A percentile compares a stretch with the other conserved stretches of the same genome.
These are phyloP conservation scores for Xylocopa sonorina DNA, from an alignment of 1,140 invertebrate genomes.

Conservation along the genomic window DNA sequence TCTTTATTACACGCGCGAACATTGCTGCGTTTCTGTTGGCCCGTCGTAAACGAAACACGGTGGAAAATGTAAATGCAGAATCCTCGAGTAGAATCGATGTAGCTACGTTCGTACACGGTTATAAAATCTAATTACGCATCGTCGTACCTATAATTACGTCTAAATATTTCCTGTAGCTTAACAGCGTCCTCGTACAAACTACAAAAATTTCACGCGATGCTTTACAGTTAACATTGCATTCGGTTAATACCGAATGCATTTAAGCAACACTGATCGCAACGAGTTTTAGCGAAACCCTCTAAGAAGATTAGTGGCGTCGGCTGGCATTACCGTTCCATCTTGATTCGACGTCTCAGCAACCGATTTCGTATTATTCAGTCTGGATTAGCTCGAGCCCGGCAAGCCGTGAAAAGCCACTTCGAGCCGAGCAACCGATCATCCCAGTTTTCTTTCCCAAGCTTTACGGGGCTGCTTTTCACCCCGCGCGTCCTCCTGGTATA, in stretches of 20 bases:
- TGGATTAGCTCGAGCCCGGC: slow-evolving; percentile 56
- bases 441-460: slow-evolving; percentile 3
- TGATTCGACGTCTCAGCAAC: slow-evolving; percentile 59
- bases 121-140: no score
- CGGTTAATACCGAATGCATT: background rate
- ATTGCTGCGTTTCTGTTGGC: background rate
- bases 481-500: background rate
- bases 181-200: no score
- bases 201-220: no score
- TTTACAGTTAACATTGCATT: background rate
- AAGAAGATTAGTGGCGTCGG: slow-evolving; percentile 69
- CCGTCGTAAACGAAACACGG: background rate
- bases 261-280: slow-evolving; percentile 24
- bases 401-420: slow-evolving; percentile 61
- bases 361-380: slow-evolving; percentile 62
- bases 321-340: slow-evolving; percentile 41
- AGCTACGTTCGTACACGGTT: no score
- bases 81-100: background rate
- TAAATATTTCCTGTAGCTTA: no score
- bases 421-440: slow-evolving; percentile 46
- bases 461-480: background rate
- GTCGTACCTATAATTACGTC: no score
- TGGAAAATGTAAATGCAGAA: background rate
- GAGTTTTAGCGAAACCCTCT: slow-evolving; percentile 55
- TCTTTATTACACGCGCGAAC: background rate